A percentile compares a stretch with the other conserved stretches of the same genome.
Evolutionary conservation across 2,888 invertebrate genomes (phyloP).

Genomic region (Drosophila prolongata): DNA sequence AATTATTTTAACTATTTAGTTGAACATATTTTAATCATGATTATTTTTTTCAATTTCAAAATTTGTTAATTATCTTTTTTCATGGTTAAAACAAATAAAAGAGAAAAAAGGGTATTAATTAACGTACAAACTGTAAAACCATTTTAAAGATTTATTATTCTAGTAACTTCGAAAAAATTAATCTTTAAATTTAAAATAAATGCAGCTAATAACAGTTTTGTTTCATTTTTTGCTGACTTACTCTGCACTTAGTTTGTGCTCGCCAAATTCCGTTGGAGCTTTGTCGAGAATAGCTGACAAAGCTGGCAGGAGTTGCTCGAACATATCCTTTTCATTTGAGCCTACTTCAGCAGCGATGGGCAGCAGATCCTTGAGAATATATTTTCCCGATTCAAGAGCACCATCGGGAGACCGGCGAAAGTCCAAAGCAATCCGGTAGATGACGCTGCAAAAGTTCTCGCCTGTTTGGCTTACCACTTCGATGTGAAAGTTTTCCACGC

Average conservation of each 20-base stretch:
- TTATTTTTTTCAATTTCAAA: too few species aligned
- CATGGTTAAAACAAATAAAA: too few species aligned
- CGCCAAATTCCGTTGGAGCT: slow-evolving; percentile 1
- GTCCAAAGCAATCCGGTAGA: slow-evolving; percentile 61
- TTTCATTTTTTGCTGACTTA: slow-evolving; percentile 28
- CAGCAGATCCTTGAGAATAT: slow-evolving; percentile 70
- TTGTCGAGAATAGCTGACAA: slow-evolving; percentile 57
- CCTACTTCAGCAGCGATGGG: slow-evolving; percentile 64
- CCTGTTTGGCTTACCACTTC: slow-evolving; percentile 55
- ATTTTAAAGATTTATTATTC: too few species aligned
- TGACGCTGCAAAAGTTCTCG: slow-evolving; percentile 80
- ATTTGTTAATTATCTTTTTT: too few species aligned
- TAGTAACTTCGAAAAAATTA: too few species aligned
- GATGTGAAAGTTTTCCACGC: slow-evolving; percentile 46
- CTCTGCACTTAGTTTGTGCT: slow-evolving; percentile 64
- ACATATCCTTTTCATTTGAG: slow-evolving; percentile 70
- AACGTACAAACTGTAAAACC: too few species aligned
- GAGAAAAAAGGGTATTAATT: too few species aligned
- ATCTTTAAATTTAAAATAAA: too few species aligned
- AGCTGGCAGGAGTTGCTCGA: slow-evolving; percentile 61
- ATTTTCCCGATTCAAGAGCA: slow-evolving; percentile 37
- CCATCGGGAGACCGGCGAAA: slow-evolving; percentile 44
- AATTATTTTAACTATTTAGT: too few species aligned
- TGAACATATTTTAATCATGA: too few species aligned
- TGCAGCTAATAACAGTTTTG: too few species aligned